Conservation (phyloP, 2,113 vertebrate genomes). For the Chloroceryle aenea region DNA sequence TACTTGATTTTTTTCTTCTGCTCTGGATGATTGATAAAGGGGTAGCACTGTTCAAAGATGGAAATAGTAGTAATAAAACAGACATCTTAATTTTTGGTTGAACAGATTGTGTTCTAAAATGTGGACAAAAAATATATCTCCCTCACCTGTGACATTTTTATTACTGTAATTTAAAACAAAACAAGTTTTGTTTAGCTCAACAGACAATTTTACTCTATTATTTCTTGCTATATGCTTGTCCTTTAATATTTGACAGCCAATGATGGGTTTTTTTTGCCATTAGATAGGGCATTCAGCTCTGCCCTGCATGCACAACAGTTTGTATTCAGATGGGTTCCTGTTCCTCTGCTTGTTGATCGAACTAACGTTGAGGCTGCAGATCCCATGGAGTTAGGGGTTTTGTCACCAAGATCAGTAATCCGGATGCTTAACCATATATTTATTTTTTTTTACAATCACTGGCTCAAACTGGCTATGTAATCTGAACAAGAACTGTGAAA, state of each 20-base stretch:
- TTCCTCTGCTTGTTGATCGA: neutral
- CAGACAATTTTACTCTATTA: neutral
- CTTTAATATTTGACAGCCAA: neutral
- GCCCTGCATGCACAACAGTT: neutral
- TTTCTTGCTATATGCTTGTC: neutral
- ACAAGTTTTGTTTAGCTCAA: neutral
- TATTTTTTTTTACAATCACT: neutral
- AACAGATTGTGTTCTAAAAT: neutral
- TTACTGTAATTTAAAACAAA: neutral
- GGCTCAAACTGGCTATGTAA: neutral
- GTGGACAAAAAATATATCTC: neutral
- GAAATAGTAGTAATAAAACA: slow-evolving; percentile 1
- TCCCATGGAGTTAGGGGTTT: neutral
- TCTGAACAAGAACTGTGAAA: neutral
- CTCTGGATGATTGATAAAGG: neutral
- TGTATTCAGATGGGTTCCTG: neutral
- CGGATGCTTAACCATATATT: neutral
- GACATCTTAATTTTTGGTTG: neutral
- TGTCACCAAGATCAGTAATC: neutral
- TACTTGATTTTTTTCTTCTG: neutral
- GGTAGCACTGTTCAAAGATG: neutral
- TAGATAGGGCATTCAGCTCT: neutral
- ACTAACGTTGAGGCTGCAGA: neutral
- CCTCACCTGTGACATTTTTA: neutral
- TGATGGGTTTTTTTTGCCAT: neutral